Base-by-base conservation (phyloP, 2,888 invertebrate genomes). In the Eupithecia pulchellata region DNA sequence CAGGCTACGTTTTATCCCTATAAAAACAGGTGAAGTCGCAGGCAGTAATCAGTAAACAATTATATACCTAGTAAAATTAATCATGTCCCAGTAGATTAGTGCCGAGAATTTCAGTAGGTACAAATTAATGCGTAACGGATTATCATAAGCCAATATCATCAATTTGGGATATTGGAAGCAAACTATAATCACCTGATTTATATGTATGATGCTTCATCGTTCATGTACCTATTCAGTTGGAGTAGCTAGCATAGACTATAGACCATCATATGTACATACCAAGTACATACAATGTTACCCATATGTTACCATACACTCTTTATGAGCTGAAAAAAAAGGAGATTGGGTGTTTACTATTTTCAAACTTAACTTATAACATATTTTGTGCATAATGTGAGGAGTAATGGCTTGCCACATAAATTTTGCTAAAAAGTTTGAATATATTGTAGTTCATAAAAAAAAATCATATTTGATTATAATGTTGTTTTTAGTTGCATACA, bases 101-200 rank as follows among this genome's bases (percentile, higher is more conserved):
- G 29, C 20, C 52, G 52, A 52, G 47, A 20, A 47, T 20, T 11
- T 47, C 3, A 47, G 11, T n/a, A n/a, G n/a, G n/a, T 57, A 29
- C 57, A 57, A 29, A 57, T 57, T 57, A 30, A 57, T 57, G 29
- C 29, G 8, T 57, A 57, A 29, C 27, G 17, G 57, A 29, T 57
- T 57, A 57, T 29, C 29, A 17, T 29, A 57, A 57, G 17, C 29
- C 29, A 57, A 30, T 27, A 57, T 3, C 57, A 57, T 57, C 29
- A 17, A 57, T 57, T 52, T 25, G 20, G 25, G 13, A 52, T 52
- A 52, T 52, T 52, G 52, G 42, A 25, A 25, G 52, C 52, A 25
- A 52, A 52, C 52, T 52, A 52, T 52, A 52, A 52, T 52, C 25
- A 25, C 3, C 25, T 52, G 25, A 52, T 52, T 25, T 52, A 52